A percentile compares a stretch with the other conserved stretches of the same genome.
Evolutionary conservation across 2,113 vertebrate genomes (phyloP).

Genomic region (Maccullochella peelii): DNA sequence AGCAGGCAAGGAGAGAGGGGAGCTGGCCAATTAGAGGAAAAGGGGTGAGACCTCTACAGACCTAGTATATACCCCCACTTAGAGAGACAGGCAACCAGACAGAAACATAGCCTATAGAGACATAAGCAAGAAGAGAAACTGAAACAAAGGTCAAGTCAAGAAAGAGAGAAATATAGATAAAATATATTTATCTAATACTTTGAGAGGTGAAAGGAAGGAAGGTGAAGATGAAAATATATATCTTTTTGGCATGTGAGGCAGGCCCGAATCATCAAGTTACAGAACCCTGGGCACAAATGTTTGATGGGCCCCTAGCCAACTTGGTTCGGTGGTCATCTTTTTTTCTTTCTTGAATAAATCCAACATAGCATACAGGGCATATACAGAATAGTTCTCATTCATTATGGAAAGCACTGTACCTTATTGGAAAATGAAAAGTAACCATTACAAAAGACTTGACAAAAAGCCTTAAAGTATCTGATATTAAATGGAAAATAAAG

Average conservation of each 20-base stretch:
- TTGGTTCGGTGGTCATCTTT: too few species aligned
- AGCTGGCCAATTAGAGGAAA: constrained; percentile 80
- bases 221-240: neutral
- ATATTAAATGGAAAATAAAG: too few species aligned
- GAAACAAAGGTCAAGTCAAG: constrained; percentile 16
- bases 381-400: too few species aligned
- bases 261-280: too few species aligned
- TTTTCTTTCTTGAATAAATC: too few species aligned
- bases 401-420: too few species aligned
- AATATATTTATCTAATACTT: constrained; percentile 11
- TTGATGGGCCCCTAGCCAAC: too few species aligned
- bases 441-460: too few species aligned
- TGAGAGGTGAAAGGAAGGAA: constrained; percentile 3
- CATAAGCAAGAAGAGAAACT: constrained; percentile 13
- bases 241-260: neutral
- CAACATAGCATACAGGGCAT: too few species aligned
- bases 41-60: constrained; percentile 62
- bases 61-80: constrained; percentile 38
- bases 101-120: constrained; percentile 42
- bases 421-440: too few species aligned
- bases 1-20: constrained; percentile 60
- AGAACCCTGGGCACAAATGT: too few species aligned
- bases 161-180: neutral
- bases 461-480: too few species aligned
- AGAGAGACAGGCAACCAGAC: constrained; percentile 45